A percentile compares a stretch with the other conserved stretches of the same genome.
Evolutionary conservation across 1,140 invertebrate species (phyloP).

Genomic region (Lucilia cuprina): DNA sequence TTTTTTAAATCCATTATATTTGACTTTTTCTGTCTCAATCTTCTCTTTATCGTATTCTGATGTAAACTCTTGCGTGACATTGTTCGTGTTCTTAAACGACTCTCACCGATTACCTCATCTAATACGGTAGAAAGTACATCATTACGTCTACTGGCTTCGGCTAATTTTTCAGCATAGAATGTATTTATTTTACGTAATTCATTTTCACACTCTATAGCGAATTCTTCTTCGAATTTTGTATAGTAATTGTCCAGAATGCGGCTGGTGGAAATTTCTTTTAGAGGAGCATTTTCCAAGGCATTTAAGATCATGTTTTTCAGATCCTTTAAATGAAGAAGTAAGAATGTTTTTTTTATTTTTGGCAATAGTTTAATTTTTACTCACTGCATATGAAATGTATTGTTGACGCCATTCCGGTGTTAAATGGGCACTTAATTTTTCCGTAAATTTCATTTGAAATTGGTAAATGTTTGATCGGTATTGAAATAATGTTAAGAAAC

Average conservation of each 20-base stretch:
- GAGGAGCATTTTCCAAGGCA: constrained; percentile 42
- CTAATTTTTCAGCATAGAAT: constrained; percentile 96
- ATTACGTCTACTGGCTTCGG: constrained; percentile 93
- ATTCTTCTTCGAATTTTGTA: constrained; percentile 92
- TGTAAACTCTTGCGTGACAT: not conserved
- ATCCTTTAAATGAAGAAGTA: constrained; percentile 40
- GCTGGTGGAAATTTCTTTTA: not conserved
- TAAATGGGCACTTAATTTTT: constrained; percentile 53
- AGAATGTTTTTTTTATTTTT: not conserved
- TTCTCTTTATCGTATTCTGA: not conserved
- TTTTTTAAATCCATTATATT: constrained; percentile 86
- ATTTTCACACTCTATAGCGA: constrained; percentile 91
- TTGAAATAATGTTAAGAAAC: too few species aligned
- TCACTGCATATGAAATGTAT: constrained; percentile 55
- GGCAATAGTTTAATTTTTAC: not conserved
- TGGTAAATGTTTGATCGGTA: too few species aligned
- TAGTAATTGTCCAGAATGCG: constrained; percentile 65
- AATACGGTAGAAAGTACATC: constrained; percentile 80
- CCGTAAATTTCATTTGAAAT: constrained; percentile 53
- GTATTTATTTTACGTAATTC: constrained; percentile 95
- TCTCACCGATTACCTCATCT: not conserved
- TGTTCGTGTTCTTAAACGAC: not conserved
- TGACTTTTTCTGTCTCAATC: constrained; percentile 62
- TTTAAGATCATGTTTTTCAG: constrained; percentile 49
- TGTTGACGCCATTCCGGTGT: constrained; percentile 58